Evolutionary conservation across 2,888 invertebrate genomes (phyloP).

Genomic region (Andrena dorsata): DNA sequence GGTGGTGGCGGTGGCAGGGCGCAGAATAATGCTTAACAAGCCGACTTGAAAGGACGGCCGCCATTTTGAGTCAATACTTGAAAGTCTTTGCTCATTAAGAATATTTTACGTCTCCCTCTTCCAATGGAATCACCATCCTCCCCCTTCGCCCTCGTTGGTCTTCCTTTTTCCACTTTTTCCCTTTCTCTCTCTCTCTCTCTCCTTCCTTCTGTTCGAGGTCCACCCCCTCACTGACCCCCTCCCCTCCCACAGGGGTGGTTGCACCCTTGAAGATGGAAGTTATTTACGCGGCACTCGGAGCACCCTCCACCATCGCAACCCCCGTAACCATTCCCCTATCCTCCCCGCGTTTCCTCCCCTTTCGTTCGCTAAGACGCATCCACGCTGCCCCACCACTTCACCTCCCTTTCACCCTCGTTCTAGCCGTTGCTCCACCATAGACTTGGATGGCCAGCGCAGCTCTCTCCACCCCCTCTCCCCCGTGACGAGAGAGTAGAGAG

Average conservation of each 20-base stretch:
- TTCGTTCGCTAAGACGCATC: constrained; percentile 66
- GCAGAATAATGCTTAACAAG: constrained; percentile 83
- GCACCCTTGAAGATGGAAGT: constrained; percentile 77
- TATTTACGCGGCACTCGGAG: constrained; percentile 76
- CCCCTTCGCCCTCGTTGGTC: constrained; percentile 43
- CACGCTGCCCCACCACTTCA: constrained; percentile 42
- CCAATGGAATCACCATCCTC: constrained; percentile 61
- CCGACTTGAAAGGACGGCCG: constrained; percentile 83
- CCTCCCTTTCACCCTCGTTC: constrained; percentile 47
- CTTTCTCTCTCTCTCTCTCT: constrained; percentile 25
- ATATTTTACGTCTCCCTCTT: constrained; percentile 81
- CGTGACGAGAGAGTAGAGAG: constrained; percentile 41
- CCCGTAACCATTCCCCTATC: constrained; percentile 59
- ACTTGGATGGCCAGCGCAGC: constrained; percentile 63
- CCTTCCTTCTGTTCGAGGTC: constrained; percentile 40
- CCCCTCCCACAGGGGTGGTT: constrained; percentile 59
- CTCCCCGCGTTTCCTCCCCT: constrained; percentile 51
- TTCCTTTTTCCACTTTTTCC: constrained; percentile 61
- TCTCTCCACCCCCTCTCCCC: constrained; percentile 7
- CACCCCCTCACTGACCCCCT: constrained; percentile 33
- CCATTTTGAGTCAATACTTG: constrained; percentile 85
- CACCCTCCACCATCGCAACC: constrained; percentile 72
- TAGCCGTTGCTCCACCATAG: constrained; percentile 57
- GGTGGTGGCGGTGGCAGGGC: constrained; percentile 59
- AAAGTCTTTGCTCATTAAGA: constrained; percentile 85